These are phyloP conservation scores for Chunga burmeisteri DNA, from an alignment of 2,113 vertebrate species.

Conservation along the genomic window DNA sequence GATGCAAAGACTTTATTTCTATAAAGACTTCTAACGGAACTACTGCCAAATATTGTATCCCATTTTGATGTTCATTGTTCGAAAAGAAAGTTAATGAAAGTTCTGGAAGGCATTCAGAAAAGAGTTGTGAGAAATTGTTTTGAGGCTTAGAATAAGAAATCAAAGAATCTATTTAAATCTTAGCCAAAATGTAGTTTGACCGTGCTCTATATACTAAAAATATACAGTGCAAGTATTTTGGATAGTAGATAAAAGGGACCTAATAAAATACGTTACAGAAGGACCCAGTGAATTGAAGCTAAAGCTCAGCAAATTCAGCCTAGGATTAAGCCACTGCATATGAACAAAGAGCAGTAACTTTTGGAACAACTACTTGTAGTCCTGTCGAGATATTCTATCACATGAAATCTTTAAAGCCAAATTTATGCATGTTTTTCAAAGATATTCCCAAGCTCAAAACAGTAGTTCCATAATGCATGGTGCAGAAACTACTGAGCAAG, in stretches of 20 bases:
- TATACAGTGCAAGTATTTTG: constrained; percentile 21
- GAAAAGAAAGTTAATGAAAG: constrained; percentile 37
- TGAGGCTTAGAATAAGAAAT: constrained; percentile 42
- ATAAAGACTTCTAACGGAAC: neutral
- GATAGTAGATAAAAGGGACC: constrained; percentile 38
- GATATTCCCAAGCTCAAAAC: constrained; percentile 21
- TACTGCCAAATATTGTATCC: neutral
- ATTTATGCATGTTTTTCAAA: constrained; percentile 55
- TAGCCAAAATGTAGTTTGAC: constrained; percentile 43
- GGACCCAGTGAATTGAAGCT: constrained; percentile 19
- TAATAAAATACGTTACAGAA: constrained; percentile 45
- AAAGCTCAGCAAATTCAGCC: constrained; percentile 17
- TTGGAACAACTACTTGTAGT: neutral
- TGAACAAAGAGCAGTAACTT: constrained; percentile 38
- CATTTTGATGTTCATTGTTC: constrained; percentile 12
- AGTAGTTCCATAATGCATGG: neutral
- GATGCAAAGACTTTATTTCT: neutral
- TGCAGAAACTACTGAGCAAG: constrained; percentile 3
- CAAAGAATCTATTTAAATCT: constrained; percentile 8
- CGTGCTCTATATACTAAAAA: neutral
- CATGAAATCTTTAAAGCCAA: constrained; percentile 20
- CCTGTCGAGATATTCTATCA: neutral
- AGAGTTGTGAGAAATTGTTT: constrained; percentile 25
- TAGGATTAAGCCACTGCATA: constrained; percentile 19
- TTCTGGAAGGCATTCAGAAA: constrained; percentile 43